These are phyloP conservation scores for Chionodraco myersi DNA, from an alignment of 2,113 vertebrate species.

Conservation along the genomic window DNA sequence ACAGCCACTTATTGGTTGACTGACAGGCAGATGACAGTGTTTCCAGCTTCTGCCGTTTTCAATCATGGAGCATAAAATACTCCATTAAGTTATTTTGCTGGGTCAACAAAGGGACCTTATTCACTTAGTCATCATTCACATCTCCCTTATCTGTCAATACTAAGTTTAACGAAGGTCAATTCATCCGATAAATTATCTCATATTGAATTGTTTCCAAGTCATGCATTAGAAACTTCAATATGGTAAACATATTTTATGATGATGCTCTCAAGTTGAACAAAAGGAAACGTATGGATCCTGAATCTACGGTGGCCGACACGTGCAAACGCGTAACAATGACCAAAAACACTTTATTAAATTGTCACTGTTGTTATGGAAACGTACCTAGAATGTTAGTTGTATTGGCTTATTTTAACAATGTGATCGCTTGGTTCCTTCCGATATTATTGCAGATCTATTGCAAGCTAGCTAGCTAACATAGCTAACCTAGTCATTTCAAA, in stretches of 20 bases:
- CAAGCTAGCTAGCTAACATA: too few relatives aligned
- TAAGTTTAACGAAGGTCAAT: neutral
- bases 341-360: too few relatives aligned
- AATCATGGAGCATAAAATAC: conserved; percentile 21
- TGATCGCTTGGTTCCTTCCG: too few relatives aligned
- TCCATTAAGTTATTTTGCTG: conserved; percentile 32
- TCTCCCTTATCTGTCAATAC: neutral
- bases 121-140: conserved; percentile 7
- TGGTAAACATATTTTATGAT: neutral
- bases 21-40: conserved; percentile 30
- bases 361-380: too few relatives aligned
- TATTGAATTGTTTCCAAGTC: neutral
- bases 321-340: too few relatives aligned
- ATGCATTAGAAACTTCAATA: conserved; percentile 7
- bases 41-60: conserved; percentile 32
- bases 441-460: too few relatives aligned
- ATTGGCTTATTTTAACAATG: too few relatives aligned
- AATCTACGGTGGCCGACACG: too few relatives aligned
- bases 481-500: too few relatives aligned
- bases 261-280: neutral
- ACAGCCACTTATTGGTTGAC: conserved; percentile 45
- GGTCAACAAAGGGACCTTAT: neutral
- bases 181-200: neutral
- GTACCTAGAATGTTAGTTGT: too few relatives aligned
- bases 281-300: too few relatives aligned